Evolutionary conservation across 1,140 invertebrate genomes (phyloP).

Genomic region (Cydia strobilella): DNA sequence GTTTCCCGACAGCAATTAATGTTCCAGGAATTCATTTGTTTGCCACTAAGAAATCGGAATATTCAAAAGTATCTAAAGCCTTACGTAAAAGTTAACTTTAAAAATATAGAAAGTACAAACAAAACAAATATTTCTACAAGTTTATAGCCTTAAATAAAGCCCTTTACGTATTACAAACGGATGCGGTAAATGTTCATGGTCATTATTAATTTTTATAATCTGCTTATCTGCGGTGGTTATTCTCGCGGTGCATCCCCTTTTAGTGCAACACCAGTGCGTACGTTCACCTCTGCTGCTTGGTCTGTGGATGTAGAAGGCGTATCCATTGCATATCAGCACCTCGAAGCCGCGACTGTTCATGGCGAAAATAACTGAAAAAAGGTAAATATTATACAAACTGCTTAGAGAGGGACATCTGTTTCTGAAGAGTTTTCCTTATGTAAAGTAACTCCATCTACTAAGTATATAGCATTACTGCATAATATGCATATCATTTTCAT

Average conservation of each 20-base stretch:
- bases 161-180: not conserved
- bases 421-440: too few species aligned
- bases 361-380: not conserved
- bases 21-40: too few species aligned
- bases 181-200: not conserved
- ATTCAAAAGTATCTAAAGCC: too few species aligned
- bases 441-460: too few species aligned
- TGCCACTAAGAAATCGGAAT: too few species aligned
- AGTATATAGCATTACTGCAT: too few species aligned
- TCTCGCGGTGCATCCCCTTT: not conserved
- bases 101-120: too few species aligned
- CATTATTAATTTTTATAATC: not conserved
- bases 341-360: not conserved
- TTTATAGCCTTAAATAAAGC: not conserved
- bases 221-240: not conserved
- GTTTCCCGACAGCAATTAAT: too few species aligned
- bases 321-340: not conserved
- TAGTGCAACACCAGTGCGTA: not conserved
- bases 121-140: not conserved
- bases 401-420: not conserved
- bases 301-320: not conserved
- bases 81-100: too few species aligned
- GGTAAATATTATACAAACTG: not conserved
- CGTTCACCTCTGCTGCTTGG: not conserved
- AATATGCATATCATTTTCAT: too few species aligned